A percentile compares a stretch with the other conserved stretches of the same genome.
Conservation (phyloP, 2,113 vertebrate species). For the Sorex araneus region DNA sequence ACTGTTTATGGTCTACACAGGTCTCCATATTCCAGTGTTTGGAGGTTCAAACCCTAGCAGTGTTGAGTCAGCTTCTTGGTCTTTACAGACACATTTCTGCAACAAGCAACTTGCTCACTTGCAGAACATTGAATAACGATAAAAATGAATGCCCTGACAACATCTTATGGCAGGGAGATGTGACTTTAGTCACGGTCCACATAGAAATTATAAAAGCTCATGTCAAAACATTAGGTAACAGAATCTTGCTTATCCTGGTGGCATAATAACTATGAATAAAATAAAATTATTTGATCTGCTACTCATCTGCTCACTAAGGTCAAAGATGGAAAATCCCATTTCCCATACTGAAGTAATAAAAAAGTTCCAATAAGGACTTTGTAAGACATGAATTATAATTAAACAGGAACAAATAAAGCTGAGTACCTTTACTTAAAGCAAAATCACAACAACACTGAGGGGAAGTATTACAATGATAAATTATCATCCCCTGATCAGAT, state of each 20-base stretch:
- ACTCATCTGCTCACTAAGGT: not conserved
- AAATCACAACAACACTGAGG: slow-evolving; percentile 45
- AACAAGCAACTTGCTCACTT: slow-evolving; percentile 38
- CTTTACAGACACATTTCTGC: slow-evolving; percentile 55
- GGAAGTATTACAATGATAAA: slow-evolving; percentile 60
- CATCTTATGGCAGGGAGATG: not conserved
- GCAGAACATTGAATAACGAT: slow-evolving; percentile 20
- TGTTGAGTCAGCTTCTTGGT: not conserved
- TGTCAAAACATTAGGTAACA: not conserved
- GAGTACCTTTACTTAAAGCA: slow-evolving; percentile 72
- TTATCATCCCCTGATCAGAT: slow-evolving; percentile 28
- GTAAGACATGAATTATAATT: slow-evolving; percentile 62
- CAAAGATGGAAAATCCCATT: slow-evolving; percentile 69
- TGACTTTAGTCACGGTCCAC: slow-evolving; percentile 36
- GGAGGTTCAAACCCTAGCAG: not conserved
- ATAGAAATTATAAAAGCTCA: not conserved
- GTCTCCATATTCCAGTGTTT: not conserved
- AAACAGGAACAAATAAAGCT: slow-evolving; percentile 65
- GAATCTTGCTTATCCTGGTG: not conserved
- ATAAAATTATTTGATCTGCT: slow-evolving; percentile 27
- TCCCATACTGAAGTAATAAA: not conserved
- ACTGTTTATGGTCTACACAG: rapidly evolving
- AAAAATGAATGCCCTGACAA: slow-evolving; percentile 22
- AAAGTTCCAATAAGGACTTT: not conserved
- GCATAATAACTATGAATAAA: not conserved